phyloP scores from a whole-genome alignment of 2,888 invertebrate species.

The Heliconius hortense region DNA sequence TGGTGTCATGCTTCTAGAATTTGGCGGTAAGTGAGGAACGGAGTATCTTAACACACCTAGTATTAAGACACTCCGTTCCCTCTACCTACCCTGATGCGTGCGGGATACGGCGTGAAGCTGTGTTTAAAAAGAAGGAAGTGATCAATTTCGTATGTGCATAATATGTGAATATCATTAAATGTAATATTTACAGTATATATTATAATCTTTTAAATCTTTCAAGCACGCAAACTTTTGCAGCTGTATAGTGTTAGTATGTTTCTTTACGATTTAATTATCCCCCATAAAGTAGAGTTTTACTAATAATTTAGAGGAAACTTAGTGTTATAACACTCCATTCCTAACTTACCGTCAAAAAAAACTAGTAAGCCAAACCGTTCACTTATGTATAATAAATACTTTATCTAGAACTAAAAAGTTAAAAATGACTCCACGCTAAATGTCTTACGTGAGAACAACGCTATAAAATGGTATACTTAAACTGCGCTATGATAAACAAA shows the following conservation, averaged over 20 bases:
- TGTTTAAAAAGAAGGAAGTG: too few species aligned
- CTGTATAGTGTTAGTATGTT: too few species aligned
- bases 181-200: too few species aligned
- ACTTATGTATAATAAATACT: neutral
- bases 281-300: neutral
- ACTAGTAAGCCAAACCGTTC: neutral
- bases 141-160: too few species aligned
- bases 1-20: too few species aligned
- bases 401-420: slow-evolving; percentile 19
- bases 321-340: neutral
- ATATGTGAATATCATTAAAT: too few species aligned
- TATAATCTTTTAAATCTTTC: too few species aligned
- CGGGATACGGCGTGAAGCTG: too few species aligned
- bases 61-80: neutral
- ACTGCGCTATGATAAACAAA: slow-evolving; percentile 40
- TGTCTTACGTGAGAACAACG: slow-evolving; percentile 27
- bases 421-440: slow-evolving; percentile 24
- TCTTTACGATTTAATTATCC: neutral
- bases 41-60: neutral
- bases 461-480: slow-evolving; percentile 39
- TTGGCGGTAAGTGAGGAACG: too few species aligned
- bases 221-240: too few species aligned
- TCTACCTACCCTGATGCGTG: too few species aligned
- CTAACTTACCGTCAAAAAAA: neutral
- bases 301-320: neutral